Conservation (phyloP, 2,797 vertebrate species). For the Amblyraja radiata region DNA sequence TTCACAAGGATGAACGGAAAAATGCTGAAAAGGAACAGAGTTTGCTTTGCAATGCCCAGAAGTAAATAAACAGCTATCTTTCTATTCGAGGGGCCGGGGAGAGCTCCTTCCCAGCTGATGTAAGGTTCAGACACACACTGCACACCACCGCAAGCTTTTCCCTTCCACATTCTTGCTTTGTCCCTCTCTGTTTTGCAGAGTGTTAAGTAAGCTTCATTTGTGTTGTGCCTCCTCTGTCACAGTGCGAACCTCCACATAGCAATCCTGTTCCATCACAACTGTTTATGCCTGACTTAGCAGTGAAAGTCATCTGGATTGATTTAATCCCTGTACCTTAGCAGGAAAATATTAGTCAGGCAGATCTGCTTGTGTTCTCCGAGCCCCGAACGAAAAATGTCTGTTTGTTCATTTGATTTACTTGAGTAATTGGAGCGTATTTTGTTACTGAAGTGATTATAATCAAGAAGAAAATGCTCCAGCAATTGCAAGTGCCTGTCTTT, state of each 20-base stretch:
- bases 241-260: conserved; percentile 56
- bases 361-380: conserved; percentile 26
- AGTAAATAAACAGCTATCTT: neutral
- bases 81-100: no score
- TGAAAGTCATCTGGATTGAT: conserved; percentile 61
- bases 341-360: conserved; percentile 33
- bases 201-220: neutral
- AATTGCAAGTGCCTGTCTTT: neutral
- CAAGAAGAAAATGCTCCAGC: neutral
- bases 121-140: no score
- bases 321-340: conserved; percentile 53
- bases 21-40: neutral
- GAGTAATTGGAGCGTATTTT: neutral
- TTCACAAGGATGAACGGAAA: no score
- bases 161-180: neutral
- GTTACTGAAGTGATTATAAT: conserved; percentile 11
- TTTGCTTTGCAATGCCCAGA: neutral
- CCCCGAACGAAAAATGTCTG: neutral
- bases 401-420: conserved; percentile 15
- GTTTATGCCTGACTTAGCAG: conserved; percentile 55
- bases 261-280: conserved; percentile 56
- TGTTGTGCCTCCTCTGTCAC: neutral
- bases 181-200: neutral
- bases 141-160: neutral
- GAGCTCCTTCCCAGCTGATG: no score